Evolutionary conservation across 2,797 vertebrate genomes (phyloP), one percentile per base, ranked within the genome.

Genomic region (Melanotaenia maccullochi): DNA sequence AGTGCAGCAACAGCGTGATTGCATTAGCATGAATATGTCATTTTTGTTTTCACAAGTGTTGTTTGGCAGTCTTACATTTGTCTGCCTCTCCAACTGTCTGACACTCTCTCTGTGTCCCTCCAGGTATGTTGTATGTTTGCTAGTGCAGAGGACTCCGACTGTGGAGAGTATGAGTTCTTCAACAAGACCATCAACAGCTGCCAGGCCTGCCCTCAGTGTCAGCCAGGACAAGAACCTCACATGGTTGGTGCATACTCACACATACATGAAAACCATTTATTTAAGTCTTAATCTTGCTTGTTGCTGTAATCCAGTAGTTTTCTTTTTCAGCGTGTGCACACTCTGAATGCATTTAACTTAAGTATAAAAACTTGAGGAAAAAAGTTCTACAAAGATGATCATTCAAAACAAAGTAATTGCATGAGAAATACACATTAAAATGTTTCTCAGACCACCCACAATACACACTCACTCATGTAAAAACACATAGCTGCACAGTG

Each of bases 131-230:
- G 97, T 75, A 92, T 96, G 92, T 93, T 93, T 1, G 93, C 94
- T 30, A 88, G 90, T 1, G 96, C 96, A 0, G 98, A 99, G 87
- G 96, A 99, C 72, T 95, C 95, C 76, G 97, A 90, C 91, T 99
- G 97, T 12, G 97, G 97, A 0, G 97, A 99, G 91, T 97, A 98
- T 1, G 97, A 99, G 67, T 99, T 97, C 93, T 96, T 97, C 90
- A 99, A 99, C 90, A 96, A 97, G 89, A 99, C 97, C 70, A 97
- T 95, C 0, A 97, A 96, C 85, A 94, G 95, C 90, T 99, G 97
- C 87, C 96, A 97, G 0, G 94, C 96, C 73, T 99, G 98, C 78
- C 97, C 97, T 36, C 96, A 95, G 67, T 99, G 98, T 2, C 96
- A 97, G 80, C 96, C 97, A 0, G 98, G 98, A 6, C 96, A 98